Conservation (phyloP, 35 echinoderm and acorn worm genomes). For the Eucidaris tribuloides region DNA sequence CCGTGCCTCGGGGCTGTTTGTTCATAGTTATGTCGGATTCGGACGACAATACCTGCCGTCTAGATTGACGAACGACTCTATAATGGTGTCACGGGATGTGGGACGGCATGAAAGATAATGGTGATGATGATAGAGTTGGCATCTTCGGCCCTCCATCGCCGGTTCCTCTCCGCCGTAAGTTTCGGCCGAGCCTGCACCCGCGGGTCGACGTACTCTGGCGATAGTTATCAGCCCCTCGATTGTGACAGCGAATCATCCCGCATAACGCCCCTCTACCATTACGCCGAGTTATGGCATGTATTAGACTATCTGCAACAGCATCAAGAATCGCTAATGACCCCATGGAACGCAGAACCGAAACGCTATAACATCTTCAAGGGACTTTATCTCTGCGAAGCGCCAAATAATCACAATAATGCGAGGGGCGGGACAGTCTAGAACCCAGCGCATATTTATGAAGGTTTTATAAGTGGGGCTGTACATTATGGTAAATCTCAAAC, state of each 20-base stretch:
- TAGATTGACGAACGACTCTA: constrained; percentile 13
- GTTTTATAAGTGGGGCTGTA: too few relatives aligned
- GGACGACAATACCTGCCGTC: neutral
- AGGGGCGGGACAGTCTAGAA: constrained; percentile 19
- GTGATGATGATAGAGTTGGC: too few relatives aligned
- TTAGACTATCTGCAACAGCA: constrained; percentile 4
- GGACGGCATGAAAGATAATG: too few relatives aligned
- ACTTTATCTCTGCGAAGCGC: neutral
- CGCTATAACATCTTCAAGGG: neutral
- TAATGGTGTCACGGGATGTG: too few relatives aligned
- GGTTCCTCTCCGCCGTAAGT: too few relatives aligned
- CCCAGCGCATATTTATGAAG: too few relatives aligned
- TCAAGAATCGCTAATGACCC: neutral
- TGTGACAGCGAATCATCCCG: constrained; percentile 12
- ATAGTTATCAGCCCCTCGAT: neutral
- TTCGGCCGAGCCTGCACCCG: too few relatives aligned
- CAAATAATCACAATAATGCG: constrained; percentile 11
- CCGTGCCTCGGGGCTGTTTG: constrained; percentile 1
- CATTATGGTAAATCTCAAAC: too few relatives aligned
- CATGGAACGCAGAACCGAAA: neutral
- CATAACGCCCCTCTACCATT: too few relatives aligned
- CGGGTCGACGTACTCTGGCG: constrained; percentile 14
- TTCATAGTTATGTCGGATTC: constrained; percentile 15
- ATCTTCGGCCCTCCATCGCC: too few relatives aligned
- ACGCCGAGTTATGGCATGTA: too few relatives aligned